Evolutionary conservation across 2,888 invertebrate genomes (phyloP), one percentile per base, ranked within the genome.

Genomic region (Mythimna vitellina): DNA sequence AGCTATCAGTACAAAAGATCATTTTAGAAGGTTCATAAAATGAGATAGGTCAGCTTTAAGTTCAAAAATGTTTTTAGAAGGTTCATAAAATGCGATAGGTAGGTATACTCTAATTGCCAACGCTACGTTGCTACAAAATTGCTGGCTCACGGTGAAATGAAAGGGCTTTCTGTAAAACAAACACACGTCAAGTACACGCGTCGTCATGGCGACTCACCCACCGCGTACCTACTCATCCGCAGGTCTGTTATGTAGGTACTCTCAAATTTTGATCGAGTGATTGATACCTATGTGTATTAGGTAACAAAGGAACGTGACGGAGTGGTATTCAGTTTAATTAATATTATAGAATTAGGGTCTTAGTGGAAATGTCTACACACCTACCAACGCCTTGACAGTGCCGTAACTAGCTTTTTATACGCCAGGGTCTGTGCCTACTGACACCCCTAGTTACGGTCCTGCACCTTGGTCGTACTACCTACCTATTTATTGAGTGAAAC

Each of bases 181-280:
- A 82, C 82, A 73, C 79, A 67, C 25, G 82, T 72, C 79, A 79
- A 79, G 79, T 67, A 82, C 79, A 79, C 82, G 61, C 79, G 64
- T 78, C 74, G 66, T 67, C 82, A 79, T 82, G 82, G 53, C 53
- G 61, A 72, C 64, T 35, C 32, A 3, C 60, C 38, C 78, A 32
- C 62, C 32, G n/a, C 20, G 17, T 51, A 76, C 49, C 35, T 69
- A 75, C 46, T 58, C 60, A 49, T 75, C 35, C 51, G 20, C 62
- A 58, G 62, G 56, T 46, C 62, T 54, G 76, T 53, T 78, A 61
- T 32, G 54, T 29, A 29, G 57, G 22, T 46, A 71, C 78, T 51
- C 81, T 22, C 51, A 63, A 49, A 78, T 77, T 78, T 82, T 82
- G 79, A 79, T 73, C 60, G 25, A 78, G 82, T 79, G 79, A 79